A percentile compares a stretch with the other conserved stretches of the same genome.
phyloP scores from a whole-genome alignment of 2,797 vertebrate species.

The Euthynnus affinis region DNA sequence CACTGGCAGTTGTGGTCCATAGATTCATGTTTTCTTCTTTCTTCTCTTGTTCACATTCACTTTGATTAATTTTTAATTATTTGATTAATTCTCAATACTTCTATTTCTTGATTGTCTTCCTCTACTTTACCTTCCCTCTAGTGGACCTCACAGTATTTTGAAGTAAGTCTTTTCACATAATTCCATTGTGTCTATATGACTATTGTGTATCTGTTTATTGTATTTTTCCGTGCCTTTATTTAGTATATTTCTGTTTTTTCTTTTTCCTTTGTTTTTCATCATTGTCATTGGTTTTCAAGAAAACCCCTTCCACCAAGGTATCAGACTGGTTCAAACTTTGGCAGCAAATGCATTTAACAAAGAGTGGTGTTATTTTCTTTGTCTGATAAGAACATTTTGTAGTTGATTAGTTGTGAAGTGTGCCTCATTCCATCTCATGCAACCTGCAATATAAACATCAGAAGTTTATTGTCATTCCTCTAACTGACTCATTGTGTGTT shows the following conservation, averaged over 20 bases:
- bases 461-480: conserved; percentile 2
- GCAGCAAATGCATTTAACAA: conserved; percentile 35
- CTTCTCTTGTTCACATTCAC: neutral
- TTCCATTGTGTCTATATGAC: neutral
- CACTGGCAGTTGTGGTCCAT: neutral
- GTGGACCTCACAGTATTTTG: conserved; percentile 82
- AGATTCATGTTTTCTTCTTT: neutral
- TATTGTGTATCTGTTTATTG: neutral
- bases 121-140: conserved; percentile 48
- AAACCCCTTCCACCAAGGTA: conserved; percentile 93
- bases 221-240: conserved; percentile 3
- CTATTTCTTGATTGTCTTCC: conserved; percentile 13
- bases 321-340: conserved; percentile 47
- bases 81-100: neutral
- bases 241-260: conserved; percentile 27
- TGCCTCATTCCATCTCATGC: conserved; percentile 12
- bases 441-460: conserved; percentile 5
- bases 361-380: conserved; percentile 22
- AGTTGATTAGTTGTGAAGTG: neutral
- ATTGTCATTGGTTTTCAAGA: conserved; percentile 76
- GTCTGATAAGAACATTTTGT: conserved; percentile 17
- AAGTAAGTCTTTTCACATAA: conserved; percentile 79
- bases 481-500: conserved; percentile 11
- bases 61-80: neutral
- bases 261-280: conserved; percentile 24